Percentiles rank a stretch among this genome's conserved stretches.
These are phyloP conservation scores for Siniperca obscura DNA, from an alignment of 2,797 vertebrate genomes.

Conservation along the genomic window DNA sequence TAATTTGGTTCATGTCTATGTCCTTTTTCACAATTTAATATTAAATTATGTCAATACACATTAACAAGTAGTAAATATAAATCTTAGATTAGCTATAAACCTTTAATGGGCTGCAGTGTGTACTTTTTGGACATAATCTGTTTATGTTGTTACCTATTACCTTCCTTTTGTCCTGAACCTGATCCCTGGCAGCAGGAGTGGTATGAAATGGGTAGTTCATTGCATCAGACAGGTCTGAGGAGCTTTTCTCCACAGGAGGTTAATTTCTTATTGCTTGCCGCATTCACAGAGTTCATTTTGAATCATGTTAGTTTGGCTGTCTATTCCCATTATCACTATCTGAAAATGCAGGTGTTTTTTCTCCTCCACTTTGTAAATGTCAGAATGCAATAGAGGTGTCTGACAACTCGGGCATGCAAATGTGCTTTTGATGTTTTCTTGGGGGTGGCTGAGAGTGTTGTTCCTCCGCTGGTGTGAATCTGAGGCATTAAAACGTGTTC, in stretches of 20 bases:
- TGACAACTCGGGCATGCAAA: conserved; percentile 82
- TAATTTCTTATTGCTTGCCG: conserved; percentile 79
- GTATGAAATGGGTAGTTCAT: conserved; percentile 78
- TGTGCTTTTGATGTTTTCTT: conserved; percentile 79
- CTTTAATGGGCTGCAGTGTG: conserved; percentile 35
- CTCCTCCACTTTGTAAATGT: conserved; percentile 83
- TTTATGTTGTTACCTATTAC: conserved; percentile 59
- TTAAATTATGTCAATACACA: conserved; percentile 12
- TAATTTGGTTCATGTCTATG: conserved; percentile 5
- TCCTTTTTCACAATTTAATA: conserved; percentile 16
- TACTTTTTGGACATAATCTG: conserved; percentile 47
- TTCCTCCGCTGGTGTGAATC: conserved; percentile 70
- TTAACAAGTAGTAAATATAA: conserved; percentile 26
- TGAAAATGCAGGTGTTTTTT: conserved; percentile 75
- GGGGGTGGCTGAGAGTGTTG: conserved; percentile 67
- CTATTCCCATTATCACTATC: conserved; percentile 81
- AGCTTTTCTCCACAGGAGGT: conserved; percentile 78
- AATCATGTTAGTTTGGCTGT: conserved; percentile 83
- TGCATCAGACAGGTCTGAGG: conserved; percentile 79
- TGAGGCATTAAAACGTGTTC: conserved; percentile 76
- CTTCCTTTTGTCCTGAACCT: conserved; percentile 61
- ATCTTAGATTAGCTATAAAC: conserved; percentile 12
- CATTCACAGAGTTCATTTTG: conserved; percentile 79
- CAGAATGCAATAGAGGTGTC: conserved; percentile 79
- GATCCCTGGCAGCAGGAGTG: conserved; percentile 54